These are phyloP conservation scores for Enoplolaimus lenunculus DNA, from an alignment of 2,888 invertebrate genomes.

Conservation along the genomic window DNA sequence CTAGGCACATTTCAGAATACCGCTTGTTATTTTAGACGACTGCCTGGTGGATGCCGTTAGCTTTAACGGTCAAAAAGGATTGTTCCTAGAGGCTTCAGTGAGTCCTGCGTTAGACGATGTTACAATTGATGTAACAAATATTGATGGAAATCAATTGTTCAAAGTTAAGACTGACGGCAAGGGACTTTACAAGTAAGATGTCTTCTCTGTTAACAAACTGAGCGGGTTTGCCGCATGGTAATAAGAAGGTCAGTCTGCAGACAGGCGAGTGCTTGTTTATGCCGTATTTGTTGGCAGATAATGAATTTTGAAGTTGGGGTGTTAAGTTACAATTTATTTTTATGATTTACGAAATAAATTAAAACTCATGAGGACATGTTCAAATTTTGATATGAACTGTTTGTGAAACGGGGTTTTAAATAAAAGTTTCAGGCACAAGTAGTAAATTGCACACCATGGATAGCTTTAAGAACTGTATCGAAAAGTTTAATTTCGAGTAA, in stretches of 20 bases:
- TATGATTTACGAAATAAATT: no score
- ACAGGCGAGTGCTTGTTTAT: neutral
- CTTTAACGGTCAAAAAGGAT: constrained; percentile 55
- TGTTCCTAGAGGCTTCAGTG: constrained; percentile 53
- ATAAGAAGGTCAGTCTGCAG: neutral
- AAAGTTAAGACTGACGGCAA: constrained; percentile 50
- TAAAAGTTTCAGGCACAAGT: no score
- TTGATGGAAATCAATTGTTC: constrained; percentile 26
- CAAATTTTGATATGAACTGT: no score
- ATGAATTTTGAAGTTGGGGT: no score
- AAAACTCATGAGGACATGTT: no score
- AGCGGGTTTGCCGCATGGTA: neutral
- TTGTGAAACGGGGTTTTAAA: no score
- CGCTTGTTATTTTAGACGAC: constrained; percentile 45
- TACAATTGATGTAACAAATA: constrained; percentile 37
- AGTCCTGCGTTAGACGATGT: constrained; percentile 49
- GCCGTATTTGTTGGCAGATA: no score
- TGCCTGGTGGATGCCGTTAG: constrained; percentile 54
- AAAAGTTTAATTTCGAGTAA: no score
- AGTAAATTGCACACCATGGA: no score
- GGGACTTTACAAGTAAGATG: constrained; percentile 54
- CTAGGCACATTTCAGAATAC: no score
- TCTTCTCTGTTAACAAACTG: constrained; percentile 21
- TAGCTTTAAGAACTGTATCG: no score
- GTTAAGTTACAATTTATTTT: no score